These are phyloP conservation scores for Sceliomorpha sp. DNA, from an alignment of 2,888 invertebrate genomes.

Conservation along the genomic window DNA sequence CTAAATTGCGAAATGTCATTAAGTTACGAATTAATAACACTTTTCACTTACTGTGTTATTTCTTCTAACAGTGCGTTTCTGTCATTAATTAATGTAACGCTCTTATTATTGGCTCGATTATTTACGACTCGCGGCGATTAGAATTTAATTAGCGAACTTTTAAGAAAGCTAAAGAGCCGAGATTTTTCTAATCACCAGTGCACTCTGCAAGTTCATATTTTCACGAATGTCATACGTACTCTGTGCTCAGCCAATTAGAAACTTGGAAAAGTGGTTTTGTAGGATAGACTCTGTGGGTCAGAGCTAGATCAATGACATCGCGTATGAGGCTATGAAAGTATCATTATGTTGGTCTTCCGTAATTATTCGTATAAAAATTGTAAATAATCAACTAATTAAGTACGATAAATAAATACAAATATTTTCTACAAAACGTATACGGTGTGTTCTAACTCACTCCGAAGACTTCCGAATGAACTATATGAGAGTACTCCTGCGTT, in stretches of 20 bases:
- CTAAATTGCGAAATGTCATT: slow-evolving; percentile 19
- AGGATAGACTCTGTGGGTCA: slow-evolving; percentile 41
- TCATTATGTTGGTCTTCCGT: too few relatives aligned
- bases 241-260: slow-evolving; percentile 45
- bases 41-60: slow-evolving; percentile 3
- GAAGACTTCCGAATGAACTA: too few relatives aligned
- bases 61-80: slow-evolving; percentile 1
- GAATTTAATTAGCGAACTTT: slow-evolving; percentile 40
- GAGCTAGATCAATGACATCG: slow-evolving; percentile 42
- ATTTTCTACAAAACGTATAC: slow-evolving; percentile 1
- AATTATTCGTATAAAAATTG: too few relatives aligned
- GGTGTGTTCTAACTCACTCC: too few relatives aligned
- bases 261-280: slow-evolving; percentile 42
- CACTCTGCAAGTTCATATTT: slow-evolving; percentile 42
- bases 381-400: too few relatives aligned
- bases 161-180: slow-evolving; percentile 24
- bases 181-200: slow-evolving; percentile 30
- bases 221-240: slow-evolving; percentile 22
- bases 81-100: slow-evolving; percentile 16
- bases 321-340: slow-evolving; percentile 37
- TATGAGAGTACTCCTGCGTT: too few relatives aligned
- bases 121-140: slow-evolving; percentile 30
- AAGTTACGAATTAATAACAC: slow-evolving; percentile 17
- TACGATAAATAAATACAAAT: not conserved
- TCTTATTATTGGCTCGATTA: slow-evolving; percentile 23